A percentile compares a stretch with the other conserved stretches of the same genome.
These are phyloP conservation scores for Kradibia gibbosae DNA, from an alignment of 1,140 invertebrate species.

Conservation along the genomic window DNA sequence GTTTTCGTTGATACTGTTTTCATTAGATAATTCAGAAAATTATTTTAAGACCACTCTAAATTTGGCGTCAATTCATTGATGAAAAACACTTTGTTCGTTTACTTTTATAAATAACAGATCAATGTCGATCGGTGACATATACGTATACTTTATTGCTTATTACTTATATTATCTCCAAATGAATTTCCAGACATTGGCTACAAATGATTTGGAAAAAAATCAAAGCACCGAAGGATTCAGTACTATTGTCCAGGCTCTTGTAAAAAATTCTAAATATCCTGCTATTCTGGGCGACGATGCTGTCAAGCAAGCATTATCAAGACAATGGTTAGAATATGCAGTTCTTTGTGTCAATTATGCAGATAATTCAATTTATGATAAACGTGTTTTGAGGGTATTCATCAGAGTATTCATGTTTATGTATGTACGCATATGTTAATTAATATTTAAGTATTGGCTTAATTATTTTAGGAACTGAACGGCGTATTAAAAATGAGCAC, in stretches of 20 bases:
- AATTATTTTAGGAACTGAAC: constrained; percentile 73
- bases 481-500: constrained; percentile 70
- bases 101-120: too few species aligned
- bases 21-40: too few species aligned
- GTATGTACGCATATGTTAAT: neutral
- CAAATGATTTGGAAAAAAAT: constrained; percentile 56
- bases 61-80: too few species aligned
- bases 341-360: constrained; percentile 71
- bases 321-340: constrained; percentile 74
- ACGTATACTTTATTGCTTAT: too few species aligned
- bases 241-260: constrained; percentile 71
- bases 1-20: too few species aligned
- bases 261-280: constrained; percentile 65
- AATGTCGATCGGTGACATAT: too few species aligned
- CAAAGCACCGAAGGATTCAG: constrained; percentile 70
- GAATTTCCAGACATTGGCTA: constrained; percentile 56
- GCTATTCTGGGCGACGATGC: constrained; percentile 62
- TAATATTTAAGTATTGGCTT: neutral
- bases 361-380: constrained; percentile 64
- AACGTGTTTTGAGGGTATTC: constrained; percentile 64
- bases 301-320: constrained; percentile 62
- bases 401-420: constrained; percentile 23
- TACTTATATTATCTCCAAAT: too few species aligned
- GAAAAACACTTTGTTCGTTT: too few species aligned
- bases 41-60: too few species aligned